Conservation (phyloP, 1,140 invertebrate genomes). For the Coenobita brevimanus region DNA sequence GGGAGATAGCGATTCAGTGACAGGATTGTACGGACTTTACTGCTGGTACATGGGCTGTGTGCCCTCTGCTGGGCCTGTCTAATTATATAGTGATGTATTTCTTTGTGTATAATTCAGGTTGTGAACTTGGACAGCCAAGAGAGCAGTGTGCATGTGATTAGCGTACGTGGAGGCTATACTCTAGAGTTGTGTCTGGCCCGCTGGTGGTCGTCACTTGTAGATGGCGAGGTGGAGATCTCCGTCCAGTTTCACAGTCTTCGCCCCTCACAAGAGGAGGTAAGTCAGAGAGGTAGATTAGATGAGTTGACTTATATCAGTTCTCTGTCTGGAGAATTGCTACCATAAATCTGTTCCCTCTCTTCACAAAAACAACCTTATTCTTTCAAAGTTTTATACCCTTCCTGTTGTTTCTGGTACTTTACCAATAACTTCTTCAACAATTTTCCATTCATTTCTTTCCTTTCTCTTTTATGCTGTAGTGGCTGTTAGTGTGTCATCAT, state of each 20-base stretch:
- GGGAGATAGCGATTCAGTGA: no score
- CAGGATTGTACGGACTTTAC: no score
- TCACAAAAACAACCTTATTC: no score
- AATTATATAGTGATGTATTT: no score
- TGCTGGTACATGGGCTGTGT: no score
- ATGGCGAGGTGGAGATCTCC: conserved; percentile 82
- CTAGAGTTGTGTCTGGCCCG: conserved; percentile 86
- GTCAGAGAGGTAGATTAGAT: neutral
- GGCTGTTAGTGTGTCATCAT: no score
- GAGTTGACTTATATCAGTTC: neutral
- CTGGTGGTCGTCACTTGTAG: conserved; percentile 93
- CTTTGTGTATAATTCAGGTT: conserved; percentile 23
- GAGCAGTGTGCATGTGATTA: conserved; percentile 44
- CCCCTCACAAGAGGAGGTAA: conserved; percentile 76
- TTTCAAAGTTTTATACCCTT: neutral
- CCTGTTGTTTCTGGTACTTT: neutral
- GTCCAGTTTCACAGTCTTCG: conserved; percentile 89
- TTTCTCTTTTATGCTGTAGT: no score
- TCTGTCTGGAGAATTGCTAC: no score
- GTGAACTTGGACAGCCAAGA: conserved; percentile 72
- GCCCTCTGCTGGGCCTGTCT: no score
- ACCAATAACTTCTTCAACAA: no score
- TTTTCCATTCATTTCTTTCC: no score
- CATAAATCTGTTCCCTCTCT: no score
- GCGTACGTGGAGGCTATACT: conserved; percentile 85